A percentile compares a stretch with the other conserved stretches of the same genome.
These are phyloP conservation scores for Epiblema foenella DNA, from an alignment of 2,888 invertebrate genomes.

Conservation along the genomic window DNA sequence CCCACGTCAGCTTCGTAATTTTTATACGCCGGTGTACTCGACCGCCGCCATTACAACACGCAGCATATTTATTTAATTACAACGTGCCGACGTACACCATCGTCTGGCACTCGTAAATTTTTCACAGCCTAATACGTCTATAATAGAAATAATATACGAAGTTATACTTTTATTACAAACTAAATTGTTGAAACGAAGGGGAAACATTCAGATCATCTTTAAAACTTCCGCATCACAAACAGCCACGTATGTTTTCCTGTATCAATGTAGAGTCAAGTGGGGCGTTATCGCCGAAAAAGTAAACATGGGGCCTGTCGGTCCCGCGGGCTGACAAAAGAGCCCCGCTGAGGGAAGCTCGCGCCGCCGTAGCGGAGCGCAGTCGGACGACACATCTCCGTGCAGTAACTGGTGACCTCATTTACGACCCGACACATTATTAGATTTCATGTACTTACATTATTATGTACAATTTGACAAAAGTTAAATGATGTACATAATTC, in stretches of 20 bases:
- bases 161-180: background rate
- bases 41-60: conserved; percentile 73
- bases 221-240: conserved; percentile 38
- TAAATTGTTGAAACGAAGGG: conserved; percentile 1
- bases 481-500: conserved; percentile 17
- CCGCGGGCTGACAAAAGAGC: conserved; percentile 63
- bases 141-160: background rate
- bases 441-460: conserved; percentile 39
- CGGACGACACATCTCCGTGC: conserved; percentile 54
- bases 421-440: conserved; percentile 33
- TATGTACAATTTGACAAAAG: conserved; percentile 20
- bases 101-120: conserved; percentile 28
- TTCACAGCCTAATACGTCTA: background rate
- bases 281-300: conserved; percentile 63
- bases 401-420: conserved; percentile 48
- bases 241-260: conserved; percentile 37
- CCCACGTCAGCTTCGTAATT: conserved; percentile 69
- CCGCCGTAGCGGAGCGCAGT: conserved; percentile 56
- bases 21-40: conserved; percentile 64
- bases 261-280: conserved; percentile 53
- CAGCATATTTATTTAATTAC: conserved; percentile 60
- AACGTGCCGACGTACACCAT: conserved; percentile 54
- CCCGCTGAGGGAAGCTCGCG: conserved; percentile 57
- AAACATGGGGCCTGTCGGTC: conserved; percentile 64
- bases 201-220: conserved; percentile 24